Evolutionary conservation across 2,113 vertebrate genomes (phyloP).

Genomic region (Tyto alba): DNA sequence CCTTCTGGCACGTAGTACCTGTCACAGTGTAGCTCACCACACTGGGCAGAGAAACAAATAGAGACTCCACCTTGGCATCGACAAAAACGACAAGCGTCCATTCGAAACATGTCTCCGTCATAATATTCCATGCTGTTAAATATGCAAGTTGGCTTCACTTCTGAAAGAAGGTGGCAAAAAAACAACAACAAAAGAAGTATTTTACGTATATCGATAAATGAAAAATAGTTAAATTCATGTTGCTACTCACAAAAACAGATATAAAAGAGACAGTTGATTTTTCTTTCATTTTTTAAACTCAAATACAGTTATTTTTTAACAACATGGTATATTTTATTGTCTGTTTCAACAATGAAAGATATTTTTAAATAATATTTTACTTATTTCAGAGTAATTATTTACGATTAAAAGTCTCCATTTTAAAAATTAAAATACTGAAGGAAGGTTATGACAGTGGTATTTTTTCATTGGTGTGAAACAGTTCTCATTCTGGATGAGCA

Average conservation of each 20-base stretch:
- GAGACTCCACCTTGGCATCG: conserved; percentile 87
- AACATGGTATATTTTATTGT: background rate
- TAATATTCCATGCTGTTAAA: conserved; percentile 83
- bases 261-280: background rate
- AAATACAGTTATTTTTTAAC: background rate
- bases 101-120: conserved; percentile 87
- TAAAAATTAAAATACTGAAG: background rate
- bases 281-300: background rate
- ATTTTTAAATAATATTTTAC: no score
- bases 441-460: background rate
- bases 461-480: background rate
- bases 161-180: conserved; percentile 62
- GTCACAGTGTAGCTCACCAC: conserved; percentile 83
- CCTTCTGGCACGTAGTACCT: conserved; percentile 86
- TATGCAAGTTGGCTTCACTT: conserved; percentile 84
- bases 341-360: background rate
- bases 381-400: background rate
- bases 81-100: conserved; percentile 88
- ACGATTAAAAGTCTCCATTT: background rate
- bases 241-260: background rate
- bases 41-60: conserved; percentile 87
- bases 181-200: background rate
- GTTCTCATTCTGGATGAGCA: background rate
- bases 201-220: background rate
- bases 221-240: background rate